A percentile compares a stretch with the other conserved stretches of the same genome.
Conservation (phyloP, 2,113 vertebrate genomes). For the Elephas maximus region DNA sequence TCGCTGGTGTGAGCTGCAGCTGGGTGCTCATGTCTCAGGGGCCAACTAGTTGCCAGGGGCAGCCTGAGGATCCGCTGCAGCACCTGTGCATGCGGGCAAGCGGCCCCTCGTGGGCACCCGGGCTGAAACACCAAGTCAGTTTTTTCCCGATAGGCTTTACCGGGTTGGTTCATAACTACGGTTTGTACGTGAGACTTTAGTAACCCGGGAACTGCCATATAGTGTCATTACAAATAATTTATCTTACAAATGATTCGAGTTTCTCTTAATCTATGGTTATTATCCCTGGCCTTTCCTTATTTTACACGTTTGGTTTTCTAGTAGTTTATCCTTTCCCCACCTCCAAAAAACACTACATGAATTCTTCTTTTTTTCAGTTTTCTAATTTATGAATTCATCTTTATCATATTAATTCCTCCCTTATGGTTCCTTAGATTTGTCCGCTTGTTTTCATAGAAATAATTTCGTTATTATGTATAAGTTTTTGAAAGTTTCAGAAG, state of each 20-base stretch:
- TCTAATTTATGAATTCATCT: background rate
- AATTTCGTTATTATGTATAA: background rate
- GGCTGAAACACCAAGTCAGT: too few species aligned
- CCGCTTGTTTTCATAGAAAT: background rate
- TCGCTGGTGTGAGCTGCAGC: too few species aligned
- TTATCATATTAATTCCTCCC: background rate
- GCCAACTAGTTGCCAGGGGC: too few species aligned
- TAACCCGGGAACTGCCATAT: background rate
- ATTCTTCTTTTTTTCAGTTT: background rate
- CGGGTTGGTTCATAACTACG: too few species aligned
- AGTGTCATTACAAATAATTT: background rate
- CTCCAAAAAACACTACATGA: background rate
- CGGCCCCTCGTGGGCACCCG: too few species aligned
- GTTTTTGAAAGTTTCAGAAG: background rate
- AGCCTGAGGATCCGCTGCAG: too few species aligned
- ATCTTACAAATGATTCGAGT: background rate
- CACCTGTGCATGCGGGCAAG: too few species aligned
- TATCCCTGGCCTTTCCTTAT: background rate
- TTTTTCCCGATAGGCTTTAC: too few species aligned
- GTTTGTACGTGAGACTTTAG: too few species aligned
- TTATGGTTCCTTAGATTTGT: background rate
- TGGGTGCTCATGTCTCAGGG: too few species aligned
- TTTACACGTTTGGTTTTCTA: background rate
- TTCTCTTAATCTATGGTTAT: background rate
- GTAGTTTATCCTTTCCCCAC: background rate